A percentile compares a stretch with the other conserved stretches of the same genome.
Evolutionary conservation across 2,113 vertebrate genomes (phyloP).

Genomic region (Mola mola): DNA sequence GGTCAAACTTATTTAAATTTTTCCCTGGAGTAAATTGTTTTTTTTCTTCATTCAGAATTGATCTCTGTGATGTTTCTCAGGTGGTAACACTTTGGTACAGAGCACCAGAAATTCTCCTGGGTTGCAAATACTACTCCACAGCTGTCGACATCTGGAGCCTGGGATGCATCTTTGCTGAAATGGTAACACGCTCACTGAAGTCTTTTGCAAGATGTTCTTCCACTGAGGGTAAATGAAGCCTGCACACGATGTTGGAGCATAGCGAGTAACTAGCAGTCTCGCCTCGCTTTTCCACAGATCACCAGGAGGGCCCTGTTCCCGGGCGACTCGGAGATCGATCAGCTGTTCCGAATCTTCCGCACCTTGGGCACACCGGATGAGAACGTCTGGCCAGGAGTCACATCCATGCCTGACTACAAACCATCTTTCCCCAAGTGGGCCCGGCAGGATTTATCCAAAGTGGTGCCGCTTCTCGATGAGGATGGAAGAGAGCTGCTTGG

Average conservation of each 20-base stretch:
- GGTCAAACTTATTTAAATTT: background rate
- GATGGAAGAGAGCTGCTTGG: slow-evolving; percentile 90
- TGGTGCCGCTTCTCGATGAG: slow-evolving; percentile 91
- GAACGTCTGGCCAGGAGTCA: slow-evolving; percentile 90
- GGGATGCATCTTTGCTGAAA: slow-evolving; percentile 96
- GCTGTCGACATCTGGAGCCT: slow-evolving; percentile 97
- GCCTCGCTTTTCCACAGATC: slow-evolving; percentile 74
- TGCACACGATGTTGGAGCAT: background rate
- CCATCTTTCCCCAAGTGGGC: slow-evolving; percentile 95
- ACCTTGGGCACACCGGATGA: slow-evolving; percentile 94
- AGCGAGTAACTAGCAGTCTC: background rate
- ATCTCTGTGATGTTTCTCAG: slow-evolving; percentile 63
- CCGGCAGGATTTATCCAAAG: slow-evolving; percentile 90
- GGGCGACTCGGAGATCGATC: slow-evolving; percentile 95
- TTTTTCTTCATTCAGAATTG: background rate
- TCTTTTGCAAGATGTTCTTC: background rate
- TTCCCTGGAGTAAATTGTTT: background rate
- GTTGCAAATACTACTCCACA: slow-evolving; percentile 97
- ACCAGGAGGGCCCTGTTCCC: slow-evolving; percentile 92
- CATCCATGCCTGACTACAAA: slow-evolving; percentile 95
- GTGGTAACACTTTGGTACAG: slow-evolving; percentile 97
- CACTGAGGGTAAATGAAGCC: background rate
- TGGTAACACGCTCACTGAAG: slow-evolving; percentile 79
- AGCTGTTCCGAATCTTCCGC: slow-evolving; percentile 94
- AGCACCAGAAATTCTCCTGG: slow-evolving; percentile 94